These are phyloP conservation scores for Nephotettix cincticeps DNA, from an alignment of 1,140 invertebrate species.

Conservation along the genomic window DNA sequence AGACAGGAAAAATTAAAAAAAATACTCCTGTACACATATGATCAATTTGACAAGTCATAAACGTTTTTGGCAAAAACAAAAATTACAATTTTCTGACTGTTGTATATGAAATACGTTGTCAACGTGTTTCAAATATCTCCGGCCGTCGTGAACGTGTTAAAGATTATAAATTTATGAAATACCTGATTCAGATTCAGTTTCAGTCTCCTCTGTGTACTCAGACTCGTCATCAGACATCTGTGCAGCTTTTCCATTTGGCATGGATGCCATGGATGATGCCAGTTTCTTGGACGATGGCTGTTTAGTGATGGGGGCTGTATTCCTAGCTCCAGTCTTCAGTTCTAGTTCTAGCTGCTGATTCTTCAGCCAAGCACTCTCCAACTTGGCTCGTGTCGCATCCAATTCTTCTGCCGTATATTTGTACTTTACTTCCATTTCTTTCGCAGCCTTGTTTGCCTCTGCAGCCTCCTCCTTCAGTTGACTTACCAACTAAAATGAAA, in stretches of 20 bases:
- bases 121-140: too few species aligned
- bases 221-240: conserved; percentile 33
- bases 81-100: too few species aligned
- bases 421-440: conserved; percentile 78
- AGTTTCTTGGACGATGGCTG: conserved; percentile 42
- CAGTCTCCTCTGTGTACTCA: conserved; percentile 41
- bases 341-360: conserved; percentile 70
- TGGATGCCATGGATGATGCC: conserved; percentile 26
- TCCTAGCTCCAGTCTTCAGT: conserved; percentile 48
- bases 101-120: too few species aligned
- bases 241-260: conserved; percentile 37
- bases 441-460: conserved; percentile 70
- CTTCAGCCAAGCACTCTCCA: conserved; percentile 75
- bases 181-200: conserved; percentile 41
- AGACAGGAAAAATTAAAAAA: too few species aligned
- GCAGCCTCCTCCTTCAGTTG: conserved; percentile 72
- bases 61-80: too few species aligned
- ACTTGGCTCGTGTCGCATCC: conserved; percentile 69
- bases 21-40: too few species aligned
- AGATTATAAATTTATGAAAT: too few species aligned
- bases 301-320: conserved; percentile 36
- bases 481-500: conserved; percentile 40
- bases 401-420: conserved; percentile 70
- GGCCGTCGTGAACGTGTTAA: too few species aligned
- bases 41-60: too few species aligned